Conservation (phyloP, 2,797 vertebrate genomes). For the Podarcis siculus region DNA sequence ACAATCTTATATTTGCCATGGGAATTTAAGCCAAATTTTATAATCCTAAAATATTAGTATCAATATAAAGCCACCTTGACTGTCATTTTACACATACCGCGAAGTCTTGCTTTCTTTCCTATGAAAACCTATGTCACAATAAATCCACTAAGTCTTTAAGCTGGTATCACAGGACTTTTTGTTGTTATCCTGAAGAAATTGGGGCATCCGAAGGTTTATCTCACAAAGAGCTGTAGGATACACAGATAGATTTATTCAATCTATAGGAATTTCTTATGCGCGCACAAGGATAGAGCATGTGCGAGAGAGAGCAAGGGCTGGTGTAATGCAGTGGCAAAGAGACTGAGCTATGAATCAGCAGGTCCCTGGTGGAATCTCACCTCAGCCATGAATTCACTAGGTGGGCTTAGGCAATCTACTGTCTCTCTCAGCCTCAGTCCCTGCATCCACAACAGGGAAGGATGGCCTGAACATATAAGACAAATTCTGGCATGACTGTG, state of each 20-base stretch:
- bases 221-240: not conserved
- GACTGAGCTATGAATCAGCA: not conserved
- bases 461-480: no score
- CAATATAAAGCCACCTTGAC: not conserved
- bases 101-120: not conserved
- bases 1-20: constrained; percentile 10
- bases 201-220: not conserved
- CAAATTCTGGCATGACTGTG: no score
- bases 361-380: not conserved
- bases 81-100: not conserved
- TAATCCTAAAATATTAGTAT: not conserved
- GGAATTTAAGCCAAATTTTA: not conserved
- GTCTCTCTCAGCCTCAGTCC: not conserved
- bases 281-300: no score
- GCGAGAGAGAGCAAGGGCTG: not conserved
- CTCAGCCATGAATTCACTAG: not conserved
- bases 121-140: not conserved
- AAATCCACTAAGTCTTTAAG: not conserved
- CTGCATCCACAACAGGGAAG: not conserved
- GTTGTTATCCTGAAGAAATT: not conserved
- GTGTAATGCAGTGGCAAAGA: not conserved
- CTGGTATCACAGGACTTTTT: not conserved
- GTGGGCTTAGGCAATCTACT: not conserved
- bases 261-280: not conserved
- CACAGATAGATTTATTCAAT: not conserved